These are phyloP conservation scores for Drosophila nigromelanica DNA, from an alignment of 1,140 invertebrate species.

Conservation along the genomic window DNA sequence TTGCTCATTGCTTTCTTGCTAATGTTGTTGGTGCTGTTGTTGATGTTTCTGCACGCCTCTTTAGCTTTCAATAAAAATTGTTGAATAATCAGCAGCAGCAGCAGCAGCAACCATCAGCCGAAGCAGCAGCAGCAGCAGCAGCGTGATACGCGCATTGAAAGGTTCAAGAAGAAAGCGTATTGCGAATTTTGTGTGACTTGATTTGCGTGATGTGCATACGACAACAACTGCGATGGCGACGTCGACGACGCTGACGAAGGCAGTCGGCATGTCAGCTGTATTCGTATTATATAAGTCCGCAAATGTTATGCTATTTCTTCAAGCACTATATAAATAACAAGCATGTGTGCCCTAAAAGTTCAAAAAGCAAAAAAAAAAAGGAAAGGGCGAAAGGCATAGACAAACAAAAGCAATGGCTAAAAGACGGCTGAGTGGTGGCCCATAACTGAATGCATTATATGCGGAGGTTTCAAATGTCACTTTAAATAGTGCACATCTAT, in stretches of 20 bases:
- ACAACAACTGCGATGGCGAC: constrained; percentile 19
- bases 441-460: constrained; percentile 12
- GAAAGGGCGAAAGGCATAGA: constrained; percentile 63
- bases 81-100: constrained; percentile 69
- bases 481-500: constrained; percentile 2
- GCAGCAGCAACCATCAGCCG: constrained; percentile 32
- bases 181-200: constrained; percentile 72
- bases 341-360: constrained; percentile 61
- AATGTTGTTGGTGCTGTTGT: constrained; percentile 46
- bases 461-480: not conserved
- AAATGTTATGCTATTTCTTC: constrained; percentile 78
- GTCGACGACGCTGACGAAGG: constrained; percentile 31
- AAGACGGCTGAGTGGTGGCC: constrained; percentile 12
- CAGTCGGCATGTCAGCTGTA: constrained; percentile 38
- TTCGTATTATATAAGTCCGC: constrained; percentile 63
- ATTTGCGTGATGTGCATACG: constrained; percentile 80
- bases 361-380: constrained; percentile 42
- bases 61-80: constrained; percentile 79
- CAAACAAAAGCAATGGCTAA: constrained; percentile 31
- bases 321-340: constrained; percentile 77
- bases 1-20: constrained; percentile 76
- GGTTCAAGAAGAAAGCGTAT: constrained; percentile 77
- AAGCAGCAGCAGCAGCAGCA: constrained; percentile 21
- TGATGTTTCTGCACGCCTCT: constrained; percentile 65
- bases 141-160: constrained; percentile 61